These are phyloP conservation scores for Tragelaphus scriptus DNA, from an alignment of 2,113 vertebrate species.

Conservation along the genomic window DNA sequence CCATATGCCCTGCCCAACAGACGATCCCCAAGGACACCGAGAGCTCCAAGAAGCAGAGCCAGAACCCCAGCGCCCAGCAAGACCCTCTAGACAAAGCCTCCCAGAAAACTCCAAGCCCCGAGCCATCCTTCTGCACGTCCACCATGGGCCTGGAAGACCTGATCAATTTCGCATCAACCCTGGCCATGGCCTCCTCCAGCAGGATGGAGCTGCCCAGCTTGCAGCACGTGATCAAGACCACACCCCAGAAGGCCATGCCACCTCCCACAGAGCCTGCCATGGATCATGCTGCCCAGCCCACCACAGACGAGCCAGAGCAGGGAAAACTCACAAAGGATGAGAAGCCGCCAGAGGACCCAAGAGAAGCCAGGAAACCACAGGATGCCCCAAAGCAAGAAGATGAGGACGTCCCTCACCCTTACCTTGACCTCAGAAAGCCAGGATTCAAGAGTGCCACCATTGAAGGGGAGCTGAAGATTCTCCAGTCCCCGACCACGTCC, in stretches of 20 bases:
- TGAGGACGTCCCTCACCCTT: neutral
- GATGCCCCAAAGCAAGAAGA: neutral
- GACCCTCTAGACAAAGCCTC: neutral
- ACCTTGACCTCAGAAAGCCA: neutral
- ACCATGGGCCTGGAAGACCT: neutral
- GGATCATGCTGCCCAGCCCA: neutral
- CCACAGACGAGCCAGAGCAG: fast-evolving
- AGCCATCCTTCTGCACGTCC: neutral
- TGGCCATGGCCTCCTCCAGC: slow-evolving; percentile 49
- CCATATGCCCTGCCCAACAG: fast-evolving
- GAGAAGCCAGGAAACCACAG: fast-evolving
- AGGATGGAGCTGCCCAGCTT: neutral
- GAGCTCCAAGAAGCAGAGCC: neutral
- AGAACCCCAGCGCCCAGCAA: neutral
- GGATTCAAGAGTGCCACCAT: neutral
- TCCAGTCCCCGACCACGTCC: neutral
- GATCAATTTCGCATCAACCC: slow-evolving; percentile 7
- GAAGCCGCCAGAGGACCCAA: neutral
- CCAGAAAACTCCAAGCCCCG: neutral
- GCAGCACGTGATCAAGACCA: neutral
- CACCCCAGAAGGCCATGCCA: neutral
- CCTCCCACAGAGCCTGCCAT: neutral
- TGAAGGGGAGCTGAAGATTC: slow-evolving; percentile 36
- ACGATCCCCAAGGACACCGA: fast-evolving
- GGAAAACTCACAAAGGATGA: neutral